These are phyloP conservation scores for Philonicus albiceps DNA, from an alignment of 2,888 invertebrate species.

Conservation along the genomic window DNA sequence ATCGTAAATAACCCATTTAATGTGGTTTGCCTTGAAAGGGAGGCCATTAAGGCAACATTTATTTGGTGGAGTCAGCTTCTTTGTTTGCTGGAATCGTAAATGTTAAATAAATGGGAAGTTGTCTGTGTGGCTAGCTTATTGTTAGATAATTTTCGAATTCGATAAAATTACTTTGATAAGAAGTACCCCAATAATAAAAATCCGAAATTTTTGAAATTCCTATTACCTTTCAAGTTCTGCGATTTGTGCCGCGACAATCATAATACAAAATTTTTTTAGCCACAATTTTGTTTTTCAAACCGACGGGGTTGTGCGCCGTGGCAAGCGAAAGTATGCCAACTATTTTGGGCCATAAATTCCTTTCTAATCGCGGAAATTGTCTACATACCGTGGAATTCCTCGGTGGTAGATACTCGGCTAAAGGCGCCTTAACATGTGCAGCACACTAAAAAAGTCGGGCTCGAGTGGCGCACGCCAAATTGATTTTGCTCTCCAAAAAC, in stretches of 20 bases:
- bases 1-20: not conserved
- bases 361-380: conserved; percentile 3
- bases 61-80: not conserved
- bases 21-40: not conserved
- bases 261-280: not conserved
- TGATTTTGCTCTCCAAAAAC: not conserved
- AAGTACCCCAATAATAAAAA: not conserved
- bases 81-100: not conserved
- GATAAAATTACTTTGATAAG: not conserved
- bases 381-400: not conserved
- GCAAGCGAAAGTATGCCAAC: not conserved
- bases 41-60: not conserved
- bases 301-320: too few relatives aligned
- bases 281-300: not conserved
- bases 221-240: not conserved
- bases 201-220: not conserved
- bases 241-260: not conserved
- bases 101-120: not conserved
- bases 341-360: conserved; percentile 13
- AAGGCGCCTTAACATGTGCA: not conserved
- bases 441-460: not conserved
- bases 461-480: not conserved
- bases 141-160: not conserved
- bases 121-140: not conserved
- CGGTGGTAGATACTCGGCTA: not conserved